Base-by-base conservation (phyloP, 2,113 vertebrate species). In the Myocastor coypus region DNA sequence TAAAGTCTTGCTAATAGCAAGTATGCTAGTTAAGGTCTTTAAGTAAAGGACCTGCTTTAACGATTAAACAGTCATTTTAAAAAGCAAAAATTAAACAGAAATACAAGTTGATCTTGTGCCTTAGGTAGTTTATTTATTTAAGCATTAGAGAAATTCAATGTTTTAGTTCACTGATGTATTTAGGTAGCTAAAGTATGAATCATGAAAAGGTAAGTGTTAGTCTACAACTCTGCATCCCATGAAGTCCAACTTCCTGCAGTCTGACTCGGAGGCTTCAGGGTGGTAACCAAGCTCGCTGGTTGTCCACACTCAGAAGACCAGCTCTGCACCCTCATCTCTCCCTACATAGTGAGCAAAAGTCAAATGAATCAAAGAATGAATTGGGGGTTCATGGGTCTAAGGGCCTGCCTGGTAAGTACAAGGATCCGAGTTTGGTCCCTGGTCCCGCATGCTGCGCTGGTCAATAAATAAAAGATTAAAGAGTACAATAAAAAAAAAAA, bases 1-100 rank as follows among this genome's bases (percentile, higher is more conserved):
- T 89, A 37, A 69, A 84, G 19, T 50, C 87, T 89, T 93, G 66
- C 73, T 89, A 40, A 93, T 37, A 30, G 37, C 73, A 82, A 88
- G 55, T 57, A 85, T 64, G 91, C 61, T 61, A 6, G 28, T 28
- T 66, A 2, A 46, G 2, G 37, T 11, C 28, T 89, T 83, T 71
- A 81, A 92, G 77, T 42, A 50, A 80, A 87, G 37, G 24, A 83
- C 3, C n/a, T 92, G n/a, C 66, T 95, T 59, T 71, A 63, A 16
- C 50, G 42, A 78, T 55, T 94, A 82, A 83, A 59, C 30, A 42
- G 14, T 81, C 92, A 50, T 66, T 88, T 91, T 55, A 73, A 66
- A 57, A 83, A 87, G 20, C 16, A 28, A 40, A 73, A 92, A 80
- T 82, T n/a, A 46, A n/a, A 66, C 13, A 4, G n/a, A 55, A 52